phyloP scores from a whole-genome alignment of 2,113 vertebrate genomes.

The Siniperca knerii region DNA sequence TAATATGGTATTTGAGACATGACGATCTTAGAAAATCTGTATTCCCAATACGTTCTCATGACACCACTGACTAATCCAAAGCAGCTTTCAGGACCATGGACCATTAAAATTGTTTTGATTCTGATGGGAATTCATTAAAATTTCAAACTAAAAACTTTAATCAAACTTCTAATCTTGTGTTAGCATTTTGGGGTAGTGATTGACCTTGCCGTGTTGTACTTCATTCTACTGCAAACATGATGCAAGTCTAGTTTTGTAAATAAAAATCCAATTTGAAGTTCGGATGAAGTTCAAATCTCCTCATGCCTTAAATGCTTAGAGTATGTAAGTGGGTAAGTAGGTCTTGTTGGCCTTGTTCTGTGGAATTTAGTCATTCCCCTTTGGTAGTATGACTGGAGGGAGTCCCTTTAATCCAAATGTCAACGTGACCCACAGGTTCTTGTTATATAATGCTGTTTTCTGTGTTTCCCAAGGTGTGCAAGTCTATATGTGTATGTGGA shows the following conservation, averaged over 20 bases:
- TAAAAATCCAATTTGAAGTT: conserved; percentile 17
- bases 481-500: conserved; percentile 18
- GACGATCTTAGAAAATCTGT: not conserved
- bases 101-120: not conserved
- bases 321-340: conserved; percentile 12
- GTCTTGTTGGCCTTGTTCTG: conserved; percentile 41
- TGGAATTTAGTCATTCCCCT: conserved; percentile 35
- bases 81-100: conserved; percentile 34
- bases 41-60: not conserved
- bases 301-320: conserved; percentile 3
- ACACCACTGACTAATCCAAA: not conserved
- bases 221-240: conserved; percentile 31
- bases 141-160: not conserved
- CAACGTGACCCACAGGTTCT: conserved; percentile 45
- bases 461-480: conserved; percentile 2
- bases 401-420: conserved; percentile 56
- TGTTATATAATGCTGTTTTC: conserved; percentile 40
- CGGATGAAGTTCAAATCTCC: not conserved
- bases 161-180: not conserved
- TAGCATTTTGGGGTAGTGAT: not conserved
- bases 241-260: conserved; percentile 24
- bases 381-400: conserved; percentile 8
- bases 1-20: not conserved
- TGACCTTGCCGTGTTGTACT: not conserved
- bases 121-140: not conserved